These are phyloP conservation scores for Emys orbicularis DNA, from an alignment of 2,797 vertebrate genomes.

Conservation along the genomic window DNA sequence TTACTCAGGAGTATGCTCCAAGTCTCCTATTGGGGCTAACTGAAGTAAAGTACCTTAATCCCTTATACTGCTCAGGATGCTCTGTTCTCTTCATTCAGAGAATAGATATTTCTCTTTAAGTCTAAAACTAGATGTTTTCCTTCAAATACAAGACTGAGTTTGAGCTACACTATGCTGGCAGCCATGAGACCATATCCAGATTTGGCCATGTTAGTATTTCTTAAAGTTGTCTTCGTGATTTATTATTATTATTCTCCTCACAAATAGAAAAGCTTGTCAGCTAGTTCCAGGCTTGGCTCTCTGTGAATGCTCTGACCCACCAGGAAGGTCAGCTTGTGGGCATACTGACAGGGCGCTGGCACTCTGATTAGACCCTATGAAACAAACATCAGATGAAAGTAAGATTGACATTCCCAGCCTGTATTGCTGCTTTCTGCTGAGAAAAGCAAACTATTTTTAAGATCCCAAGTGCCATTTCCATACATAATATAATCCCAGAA, in stretches of 20 bases:
- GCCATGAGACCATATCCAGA: background rate
- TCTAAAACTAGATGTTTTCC: background rate
- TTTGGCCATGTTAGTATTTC: background rate
- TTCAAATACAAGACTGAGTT: background rate
- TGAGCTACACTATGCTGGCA: background rate
- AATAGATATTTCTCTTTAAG: conserved; percentile 3
- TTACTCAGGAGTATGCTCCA: background rate
- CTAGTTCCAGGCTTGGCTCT: conserved; percentile 68
- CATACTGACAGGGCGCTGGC: conserved; percentile 70
- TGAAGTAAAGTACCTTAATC: background rate
- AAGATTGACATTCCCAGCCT: background rate
- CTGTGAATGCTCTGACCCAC: conserved; percentile 60
- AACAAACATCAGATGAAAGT: background rate
- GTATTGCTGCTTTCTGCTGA: background rate
- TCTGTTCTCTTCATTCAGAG: background rate
- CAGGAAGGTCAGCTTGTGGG: conserved; percentile 65
- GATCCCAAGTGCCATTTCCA: background rate
- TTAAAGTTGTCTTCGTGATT: background rate
- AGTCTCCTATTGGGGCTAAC: background rate
- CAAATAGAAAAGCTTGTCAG: conserved; percentile 68
- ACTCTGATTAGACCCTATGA: conserved; percentile 49
- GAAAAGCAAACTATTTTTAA: background rate
- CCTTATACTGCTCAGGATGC: background rate
- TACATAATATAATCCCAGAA: fast-evolving
- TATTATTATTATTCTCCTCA: background rate